Conservation (phyloP, 2,113 vertebrate species). For the Corythornis vintsioides region DNA sequence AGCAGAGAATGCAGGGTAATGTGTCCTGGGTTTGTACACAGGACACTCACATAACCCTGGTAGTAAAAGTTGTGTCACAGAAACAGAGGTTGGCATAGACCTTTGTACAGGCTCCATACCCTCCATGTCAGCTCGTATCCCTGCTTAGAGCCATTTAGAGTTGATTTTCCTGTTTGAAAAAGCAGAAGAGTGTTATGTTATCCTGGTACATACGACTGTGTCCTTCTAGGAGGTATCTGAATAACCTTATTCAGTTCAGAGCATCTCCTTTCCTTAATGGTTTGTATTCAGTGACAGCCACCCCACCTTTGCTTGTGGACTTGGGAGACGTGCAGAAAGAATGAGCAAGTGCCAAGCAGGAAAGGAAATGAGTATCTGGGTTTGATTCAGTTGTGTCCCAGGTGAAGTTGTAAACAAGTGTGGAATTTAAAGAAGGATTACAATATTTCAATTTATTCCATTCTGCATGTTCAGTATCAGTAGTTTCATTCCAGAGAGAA, state of each 20-base stretch:
- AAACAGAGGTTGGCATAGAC: not conserved
- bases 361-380: not conserved
- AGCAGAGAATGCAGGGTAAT: not conserved
- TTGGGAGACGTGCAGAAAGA: not conserved
- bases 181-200: not conserved
- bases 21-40: not conserved
- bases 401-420: not conserved
- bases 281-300: not conserved
- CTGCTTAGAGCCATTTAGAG: not conserved
- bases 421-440: constrained; percentile 18
- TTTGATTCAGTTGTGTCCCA: not conserved
- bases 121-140: too few species aligned
- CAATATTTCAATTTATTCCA: not conserved
- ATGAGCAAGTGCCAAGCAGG: not conserved
- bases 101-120: not conserved
- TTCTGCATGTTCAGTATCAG: not conserved
- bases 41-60: not conserved
- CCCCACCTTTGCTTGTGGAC: not conserved
- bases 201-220: not conserved
- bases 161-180: not conserved
- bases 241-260: not conserved
- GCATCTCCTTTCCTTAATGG: not conserved
- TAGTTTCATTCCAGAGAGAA: not conserved
- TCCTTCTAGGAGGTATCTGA: not conserved
- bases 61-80: not conserved